Evolutionary conservation across 2,888 invertebrate genomes (phyloP).

Genomic region (Malthinus flaveolus): DNA sequence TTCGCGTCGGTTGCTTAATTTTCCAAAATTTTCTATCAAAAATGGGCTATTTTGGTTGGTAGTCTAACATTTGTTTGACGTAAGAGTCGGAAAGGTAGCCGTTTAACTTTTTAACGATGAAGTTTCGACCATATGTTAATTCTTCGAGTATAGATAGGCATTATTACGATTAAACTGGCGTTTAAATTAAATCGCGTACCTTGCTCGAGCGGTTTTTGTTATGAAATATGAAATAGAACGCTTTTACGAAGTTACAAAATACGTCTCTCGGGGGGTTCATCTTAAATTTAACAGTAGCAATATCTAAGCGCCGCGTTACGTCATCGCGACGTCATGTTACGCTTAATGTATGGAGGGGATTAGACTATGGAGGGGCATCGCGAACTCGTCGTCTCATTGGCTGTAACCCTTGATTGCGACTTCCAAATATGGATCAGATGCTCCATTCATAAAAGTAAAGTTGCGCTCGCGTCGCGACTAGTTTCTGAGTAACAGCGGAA

Average conservation of each 20-base stretch:
- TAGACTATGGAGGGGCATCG: slow-evolving; percentile 40
- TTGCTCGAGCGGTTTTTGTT: not conserved
- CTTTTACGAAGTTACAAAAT: not conserved
- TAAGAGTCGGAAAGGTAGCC: no score
- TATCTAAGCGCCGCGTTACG: slow-evolving; percentile 47
- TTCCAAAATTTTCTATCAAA: no score
- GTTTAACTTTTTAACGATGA: no score
- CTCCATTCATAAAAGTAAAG: slow-evolving; percentile 83
- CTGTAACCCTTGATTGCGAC: slow-evolving; percentile 60
- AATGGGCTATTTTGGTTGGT: no score
- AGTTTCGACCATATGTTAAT: no score
- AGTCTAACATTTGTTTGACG: no score
- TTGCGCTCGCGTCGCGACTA: slow-evolving; percentile 71
- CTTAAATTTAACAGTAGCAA: slow-evolving; percentile 24
- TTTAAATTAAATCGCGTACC: no score
- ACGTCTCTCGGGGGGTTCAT: slow-evolving; percentile 8
- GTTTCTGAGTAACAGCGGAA: slow-evolving; percentile 58
- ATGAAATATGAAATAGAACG: not conserved
- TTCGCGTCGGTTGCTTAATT: not conserved
- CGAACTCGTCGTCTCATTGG: slow-evolving; percentile 57
- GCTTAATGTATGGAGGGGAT: slow-evolving; percentile 38
- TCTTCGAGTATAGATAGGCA: no score
- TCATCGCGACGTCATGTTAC: slow-evolving; percentile 52
- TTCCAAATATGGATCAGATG: slow-evolving; percentile 84
- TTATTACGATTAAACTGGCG: no score